These are phyloP conservation scores for Drosophila borealis DNA, from an alignment of 2,888 invertebrate species.

Conservation along the genomic window DNA sequence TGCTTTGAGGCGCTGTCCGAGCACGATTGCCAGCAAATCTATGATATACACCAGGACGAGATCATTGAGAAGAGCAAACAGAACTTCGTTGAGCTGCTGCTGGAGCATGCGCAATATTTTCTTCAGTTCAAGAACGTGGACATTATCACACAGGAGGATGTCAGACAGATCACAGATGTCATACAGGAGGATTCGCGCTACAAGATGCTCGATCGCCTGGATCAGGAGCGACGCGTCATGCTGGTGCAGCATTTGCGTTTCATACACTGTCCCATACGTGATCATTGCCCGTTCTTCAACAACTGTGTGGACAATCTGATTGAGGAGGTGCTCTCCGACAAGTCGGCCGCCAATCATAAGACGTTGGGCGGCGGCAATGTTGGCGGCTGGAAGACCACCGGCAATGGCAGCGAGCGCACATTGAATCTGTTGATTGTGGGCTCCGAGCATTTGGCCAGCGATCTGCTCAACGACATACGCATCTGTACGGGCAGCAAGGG, in stretches of 20 bases:
- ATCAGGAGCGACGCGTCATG: constrained; percentile 97
- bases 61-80: constrained; percentile 95
- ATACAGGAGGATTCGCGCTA: constrained; percentile 97
- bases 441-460: constrained; percentile 93
- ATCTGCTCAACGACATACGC: constrained; percentile 93
- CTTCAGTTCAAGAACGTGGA: constrained; percentile 96
- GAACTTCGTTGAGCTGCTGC: constrained; percentile 95
- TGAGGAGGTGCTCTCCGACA: constrained; percentile 86
- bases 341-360: constrained; percentile 87
- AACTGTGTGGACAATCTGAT: constrained; percentile 93
- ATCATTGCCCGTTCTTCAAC: constrained; percentile 96
- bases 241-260: constrained; percentile 97
- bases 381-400: constrained; percentile 59
- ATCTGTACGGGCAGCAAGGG: constrained; percentile 94
- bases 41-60: constrained; percentile 96
- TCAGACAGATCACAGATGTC: constrained; percentile 96
- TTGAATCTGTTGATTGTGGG: constrained; percentile 95
- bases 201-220: constrained; percentile 96
- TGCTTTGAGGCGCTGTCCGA: constrained; percentile 96
- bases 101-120: constrained; percentile 97
- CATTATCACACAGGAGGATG: constrained; percentile 96
- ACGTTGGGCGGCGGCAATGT: constrained; percentile 64
- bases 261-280: constrained; percentile 96
- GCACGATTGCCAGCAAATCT: constrained; percentile 95
- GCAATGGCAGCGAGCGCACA: constrained; percentile 81